These are phyloP conservation scores for Allacma fusca DNA, from an alignment of 2,888 invertebrate genomes.

Conservation along the genomic window DNA sequence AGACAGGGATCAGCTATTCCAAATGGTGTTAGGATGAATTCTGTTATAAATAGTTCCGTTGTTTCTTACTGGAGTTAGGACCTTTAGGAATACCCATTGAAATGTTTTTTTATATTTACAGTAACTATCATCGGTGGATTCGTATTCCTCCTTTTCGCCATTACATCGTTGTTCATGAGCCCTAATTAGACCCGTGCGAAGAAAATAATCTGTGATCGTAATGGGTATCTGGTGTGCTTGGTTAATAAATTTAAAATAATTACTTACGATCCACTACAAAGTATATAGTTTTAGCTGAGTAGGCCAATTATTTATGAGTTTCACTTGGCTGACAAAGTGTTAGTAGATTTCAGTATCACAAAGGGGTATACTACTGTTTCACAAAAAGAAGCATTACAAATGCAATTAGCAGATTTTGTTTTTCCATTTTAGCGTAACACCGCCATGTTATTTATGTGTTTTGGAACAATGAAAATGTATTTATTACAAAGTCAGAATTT, in stretches of 20 bases:
- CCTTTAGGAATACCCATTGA: too few species aligned
- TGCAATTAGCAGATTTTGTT: not conserved
- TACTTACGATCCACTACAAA: not conserved
- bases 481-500: not conserved
- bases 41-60: too few species aligned
- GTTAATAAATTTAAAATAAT: not conserved
- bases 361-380: not conserved
- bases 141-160: conserved; percentile 92
- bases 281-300: too few species aligned
- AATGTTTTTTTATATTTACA: conserved; percentile 65
- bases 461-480: not conserved
- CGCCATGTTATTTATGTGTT: not conserved
- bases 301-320: not conserved
- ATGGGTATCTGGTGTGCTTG: conserved; percentile 1
- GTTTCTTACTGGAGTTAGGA: too few species aligned
- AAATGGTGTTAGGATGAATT: too few species aligned
- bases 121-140: conserved; percentile 96
- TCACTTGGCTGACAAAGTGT: not conserved
- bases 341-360: not conserved
- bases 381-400: not conserved
- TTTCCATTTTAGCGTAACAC: not conserved
- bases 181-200: not conserved
- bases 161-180: conserved; percentile 79
- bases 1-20: too few species aligned
- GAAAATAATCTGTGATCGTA: conserved; percentile 10